Base-by-base conservation (phyloP, 2,888 invertebrate species). In the Coelogynopora nodosa region DNA sequence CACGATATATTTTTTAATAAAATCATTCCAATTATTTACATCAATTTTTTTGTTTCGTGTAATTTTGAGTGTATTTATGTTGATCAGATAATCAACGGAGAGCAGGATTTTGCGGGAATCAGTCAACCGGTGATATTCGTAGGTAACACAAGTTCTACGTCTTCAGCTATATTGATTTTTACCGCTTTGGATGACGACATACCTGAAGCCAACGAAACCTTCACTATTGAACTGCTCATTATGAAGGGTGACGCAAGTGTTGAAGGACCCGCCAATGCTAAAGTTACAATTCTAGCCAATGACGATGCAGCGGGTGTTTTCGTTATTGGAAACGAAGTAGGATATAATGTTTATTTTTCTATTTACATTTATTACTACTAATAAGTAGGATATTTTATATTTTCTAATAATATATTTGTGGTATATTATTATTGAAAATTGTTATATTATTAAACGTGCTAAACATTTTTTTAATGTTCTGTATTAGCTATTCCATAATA, bases 181-280 rank as follows among this genome's bases (percentile, higher is more conserved):
- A 74, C 74, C 5, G 74, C 74, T n/a, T 74, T 74, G 0, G 91
- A 91, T 88, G 91, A 91, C 88, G 86, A 86, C 84, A 88, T 90
- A 0, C 90, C 91, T 5, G 91, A 91, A 87, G 90, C 90, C 86
- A 90, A 89, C 67, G 91, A 91, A 88, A 88, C 87, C 13, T 91
- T 91, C 88, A 88, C 88, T 2, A 90, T 91, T 27, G 87, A 90
- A 74, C 89, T 91, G 13, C 85, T 91, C 27, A 23, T 74, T 23
- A 74, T 23, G 10, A 74, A 74, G 27, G 74, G 74, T 74, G 74
- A 74, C 23, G 74, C 74, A 74, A 74, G 2, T 13, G 74, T 74
- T 13, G 23, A 26, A 2, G 74, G 74, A 26, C 10, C 74, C 74
- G 5, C 74, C 23, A 23, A 5, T 74, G 23, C 23, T 2, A 5